These are phyloP conservation scores for Yponomeuta sedellus DNA, from an alignment of 2,888 invertebrate genomes.

Conservation along the genomic window DNA sequence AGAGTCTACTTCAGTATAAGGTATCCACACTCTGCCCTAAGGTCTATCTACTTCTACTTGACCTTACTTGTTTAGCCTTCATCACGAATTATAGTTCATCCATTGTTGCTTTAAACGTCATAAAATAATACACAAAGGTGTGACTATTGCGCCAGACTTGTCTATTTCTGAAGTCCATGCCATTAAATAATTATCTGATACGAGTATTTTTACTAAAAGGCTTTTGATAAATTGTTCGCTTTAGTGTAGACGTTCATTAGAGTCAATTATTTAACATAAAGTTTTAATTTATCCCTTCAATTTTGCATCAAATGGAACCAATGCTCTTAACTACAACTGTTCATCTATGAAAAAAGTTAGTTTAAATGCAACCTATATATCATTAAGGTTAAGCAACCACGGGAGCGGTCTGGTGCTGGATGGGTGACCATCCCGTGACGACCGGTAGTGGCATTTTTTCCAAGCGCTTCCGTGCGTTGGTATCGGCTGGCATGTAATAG, in stretches of 20 bases:
- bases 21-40: not conserved
- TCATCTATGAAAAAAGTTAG: too few relatives aligned
- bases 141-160: constrained; percentile 5
- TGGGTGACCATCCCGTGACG: too few relatives aligned
- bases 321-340: too few relatives aligned
- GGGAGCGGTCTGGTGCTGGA: too few relatives aligned
- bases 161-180: not conserved
- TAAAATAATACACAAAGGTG: constrained; percentile 15
- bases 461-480: too few relatives aligned
- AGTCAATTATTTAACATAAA: not conserved
- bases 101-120: constrained; percentile 11
- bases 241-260: not conserved
- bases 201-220: not conserved
- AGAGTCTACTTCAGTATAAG: not conserved
- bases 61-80: constrained; percentile 2
- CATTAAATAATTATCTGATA: not conserved
- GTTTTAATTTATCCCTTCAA: too few relatives aligned
- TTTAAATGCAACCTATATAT: too few relatives aligned
- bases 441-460: too few relatives aligned
- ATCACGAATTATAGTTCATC: constrained; percentile 16
- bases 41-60: not conserved
- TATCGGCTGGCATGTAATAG: too few relatives aligned
- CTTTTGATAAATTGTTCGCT: not conserved
- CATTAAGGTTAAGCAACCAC: too few relatives aligned
- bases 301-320: too few relatives aligned